Conservation (phyloP, 2,113 vertebrate genomes). For the Chaetodon auriga region DNA sequence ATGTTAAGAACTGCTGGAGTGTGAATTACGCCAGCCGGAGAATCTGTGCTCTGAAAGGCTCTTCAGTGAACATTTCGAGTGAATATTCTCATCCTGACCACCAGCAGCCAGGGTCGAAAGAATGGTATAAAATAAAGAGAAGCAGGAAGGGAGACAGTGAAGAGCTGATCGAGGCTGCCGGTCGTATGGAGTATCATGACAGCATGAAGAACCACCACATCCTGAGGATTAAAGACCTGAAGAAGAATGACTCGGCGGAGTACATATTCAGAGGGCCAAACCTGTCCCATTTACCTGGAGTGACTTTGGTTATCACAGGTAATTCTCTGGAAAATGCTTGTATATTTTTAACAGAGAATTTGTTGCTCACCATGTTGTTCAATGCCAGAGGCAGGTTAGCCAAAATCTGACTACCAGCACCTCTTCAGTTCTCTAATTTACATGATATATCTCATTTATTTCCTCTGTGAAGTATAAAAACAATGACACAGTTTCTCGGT, state of each 20-base stretch:
- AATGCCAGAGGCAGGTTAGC: too few relatives aligned
- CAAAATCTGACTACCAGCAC: too few relatives aligned
- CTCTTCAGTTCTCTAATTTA: too few relatives aligned
- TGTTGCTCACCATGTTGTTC: too few relatives aligned
- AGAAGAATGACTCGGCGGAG: constrained; percentile 5
- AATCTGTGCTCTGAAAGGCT: constrained; percentile 40
- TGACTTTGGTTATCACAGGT: constrained; percentile 39
- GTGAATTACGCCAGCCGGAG: constrained; percentile 31
- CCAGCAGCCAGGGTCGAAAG: fast-evolving
- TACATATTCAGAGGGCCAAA: not conserved
- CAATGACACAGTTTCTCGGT: too few relatives aligned
- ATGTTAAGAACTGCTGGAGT: fast-evolving
- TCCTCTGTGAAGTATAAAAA: too few relatives aligned
- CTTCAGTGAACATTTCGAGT: constrained; percentile 40
- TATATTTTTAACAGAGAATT: too few relatives aligned
- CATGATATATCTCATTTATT: too few relatives aligned
- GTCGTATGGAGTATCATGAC: not conserved
- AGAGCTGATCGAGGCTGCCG: not conserved
- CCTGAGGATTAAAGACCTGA: constrained; percentile 32
- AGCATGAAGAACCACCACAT: not conserved
- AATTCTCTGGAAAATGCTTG: not conserved
- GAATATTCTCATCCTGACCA: fast-evolving
- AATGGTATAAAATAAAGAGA: constrained; percentile 31
- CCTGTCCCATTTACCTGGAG: not conserved
- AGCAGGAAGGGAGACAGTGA: fast-evolving